These are phyloP conservation scores for Cherax quadricarinatus DNA, from an alignment of 1,140 invertebrate genomes.

Conservation along the genomic window DNA sequence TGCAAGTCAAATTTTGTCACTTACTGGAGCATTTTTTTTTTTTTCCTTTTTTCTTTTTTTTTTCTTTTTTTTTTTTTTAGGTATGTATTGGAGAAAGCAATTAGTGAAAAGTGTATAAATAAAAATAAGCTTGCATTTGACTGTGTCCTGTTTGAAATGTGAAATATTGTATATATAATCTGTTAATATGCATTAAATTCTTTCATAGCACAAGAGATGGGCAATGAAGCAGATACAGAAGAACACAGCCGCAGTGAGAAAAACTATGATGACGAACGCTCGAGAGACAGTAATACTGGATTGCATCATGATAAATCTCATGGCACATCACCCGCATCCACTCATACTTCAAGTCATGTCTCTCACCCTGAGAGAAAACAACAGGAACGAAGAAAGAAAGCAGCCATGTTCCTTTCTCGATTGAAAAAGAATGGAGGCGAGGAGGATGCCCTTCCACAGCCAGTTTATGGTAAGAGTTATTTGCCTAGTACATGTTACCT, in stretches of 20 bases:
- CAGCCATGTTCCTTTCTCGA: conserved; percentile 63
- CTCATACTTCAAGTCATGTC: background rate
- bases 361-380: conserved; percentile 49
- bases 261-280: background rate
- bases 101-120: background rate
- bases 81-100: background rate
- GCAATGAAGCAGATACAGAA: conserved; percentile 24
- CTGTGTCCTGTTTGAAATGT: background rate
- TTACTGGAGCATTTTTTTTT: background rate
- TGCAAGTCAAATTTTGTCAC: background rate
- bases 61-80: background rate
- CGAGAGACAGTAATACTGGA: background rate
- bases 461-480: conserved; percentile 39
- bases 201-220: conserved; percentile 54
- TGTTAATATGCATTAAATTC: background rate
- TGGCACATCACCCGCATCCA: background rate
- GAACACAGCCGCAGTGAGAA: conserved; percentile 26
- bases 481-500: background rate
- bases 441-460: conserved; percentile 27
- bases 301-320: background rate
- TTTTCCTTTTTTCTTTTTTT: background rate
- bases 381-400: conserved; percentile 60
- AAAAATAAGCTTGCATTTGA: background rate
- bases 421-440: conserved; percentile 54
- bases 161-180: background rate